These are phyloP conservation scores for Yponomeuta sedellus DNA, from an alignment of 2,888 invertebrate species.

Conservation along the genomic window DNA sequence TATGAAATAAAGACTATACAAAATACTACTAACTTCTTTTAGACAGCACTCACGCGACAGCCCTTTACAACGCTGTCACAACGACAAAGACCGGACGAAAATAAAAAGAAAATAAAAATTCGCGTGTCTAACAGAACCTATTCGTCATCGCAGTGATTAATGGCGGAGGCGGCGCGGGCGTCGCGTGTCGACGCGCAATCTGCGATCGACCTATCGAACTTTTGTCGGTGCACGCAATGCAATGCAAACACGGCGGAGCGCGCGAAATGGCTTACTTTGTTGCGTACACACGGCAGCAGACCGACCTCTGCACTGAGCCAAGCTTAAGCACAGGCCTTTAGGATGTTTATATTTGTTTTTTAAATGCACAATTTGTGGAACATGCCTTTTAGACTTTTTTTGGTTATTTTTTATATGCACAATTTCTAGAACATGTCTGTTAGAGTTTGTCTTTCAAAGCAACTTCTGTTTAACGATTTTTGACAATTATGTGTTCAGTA, in stretches of 20 bases:
- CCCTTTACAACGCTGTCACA: not conserved
- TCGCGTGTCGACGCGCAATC: conserved; percentile 5
- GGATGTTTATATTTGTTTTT: no score
- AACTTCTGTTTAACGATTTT: no score
- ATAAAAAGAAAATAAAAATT: not conserved
- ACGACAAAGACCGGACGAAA: not conserved
- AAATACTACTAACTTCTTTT: no score
- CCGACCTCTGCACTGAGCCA: no score
- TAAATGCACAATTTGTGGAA: no score
- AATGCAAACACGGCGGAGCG: not conserved
- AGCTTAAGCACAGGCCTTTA: no score
- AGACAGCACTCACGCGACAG: not conserved
- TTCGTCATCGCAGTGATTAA: not conserved
- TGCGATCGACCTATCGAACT: conserved; percentile 2
- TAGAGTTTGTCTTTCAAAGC: no score
- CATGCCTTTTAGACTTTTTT: no score
- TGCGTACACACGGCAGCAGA: not conserved
- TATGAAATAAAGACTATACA: no score
- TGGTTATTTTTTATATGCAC: no score
- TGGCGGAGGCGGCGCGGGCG: conserved; percentile 6
- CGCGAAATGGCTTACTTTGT: not conserved
- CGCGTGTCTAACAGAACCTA: conserved; percentile 1
- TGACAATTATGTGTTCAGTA: no score
- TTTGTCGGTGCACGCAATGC: not conserved
- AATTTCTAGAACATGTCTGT: no score